Percentiles rank a stretch among this genome's conserved stretches.
Conservation (phyloP, 2,888 invertebrate genomes). For the Xanthia icteritia region DNA sequence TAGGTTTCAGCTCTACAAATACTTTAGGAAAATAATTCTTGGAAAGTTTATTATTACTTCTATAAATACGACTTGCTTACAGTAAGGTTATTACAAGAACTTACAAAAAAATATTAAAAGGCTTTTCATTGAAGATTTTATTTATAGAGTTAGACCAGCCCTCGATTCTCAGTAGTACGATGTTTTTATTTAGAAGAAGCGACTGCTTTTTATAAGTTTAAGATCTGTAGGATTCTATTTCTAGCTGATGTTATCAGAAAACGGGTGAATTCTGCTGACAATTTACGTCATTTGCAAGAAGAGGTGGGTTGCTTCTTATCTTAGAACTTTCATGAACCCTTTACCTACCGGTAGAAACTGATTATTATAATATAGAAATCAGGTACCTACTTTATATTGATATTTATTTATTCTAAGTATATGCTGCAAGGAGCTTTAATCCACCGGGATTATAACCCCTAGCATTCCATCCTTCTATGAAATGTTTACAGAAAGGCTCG, state of each 20-base stretch:
- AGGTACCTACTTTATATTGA: not conserved
- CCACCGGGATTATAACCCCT: constrained; percentile 19
- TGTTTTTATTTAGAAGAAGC: not conserved
- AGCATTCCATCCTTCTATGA: constrained; percentile 22
- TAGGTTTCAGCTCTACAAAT: too few species aligned
- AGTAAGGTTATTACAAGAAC: constrained; percentile 3
- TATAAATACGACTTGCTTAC: not conserved
- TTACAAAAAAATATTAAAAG: not conserved
- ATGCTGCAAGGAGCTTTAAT: constrained; percentile 2
- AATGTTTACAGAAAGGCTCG: constrained; percentile 44
- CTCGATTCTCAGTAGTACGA: not conserved
- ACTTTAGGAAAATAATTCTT: not conserved
- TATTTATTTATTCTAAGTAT: not conserved
- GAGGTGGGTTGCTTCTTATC: constrained; percentile 1
- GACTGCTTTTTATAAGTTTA: not conserved
- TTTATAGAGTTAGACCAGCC: not conserved
- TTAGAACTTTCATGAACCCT: not conserved
- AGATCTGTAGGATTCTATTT: not conserved
- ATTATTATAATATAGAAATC: not conserved
- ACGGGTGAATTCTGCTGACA: not conserved
- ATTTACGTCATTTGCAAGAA: constrained; percentile 18
- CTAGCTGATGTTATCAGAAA: not conserved
- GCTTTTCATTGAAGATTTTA: constrained; percentile 4
- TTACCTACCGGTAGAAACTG: not conserved
- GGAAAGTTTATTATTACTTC: not conserved